These are phyloP conservation scores for Orthosia gracilis DNA, from an alignment of 2,888 invertebrate genomes.

Conservation along the genomic window DNA sequence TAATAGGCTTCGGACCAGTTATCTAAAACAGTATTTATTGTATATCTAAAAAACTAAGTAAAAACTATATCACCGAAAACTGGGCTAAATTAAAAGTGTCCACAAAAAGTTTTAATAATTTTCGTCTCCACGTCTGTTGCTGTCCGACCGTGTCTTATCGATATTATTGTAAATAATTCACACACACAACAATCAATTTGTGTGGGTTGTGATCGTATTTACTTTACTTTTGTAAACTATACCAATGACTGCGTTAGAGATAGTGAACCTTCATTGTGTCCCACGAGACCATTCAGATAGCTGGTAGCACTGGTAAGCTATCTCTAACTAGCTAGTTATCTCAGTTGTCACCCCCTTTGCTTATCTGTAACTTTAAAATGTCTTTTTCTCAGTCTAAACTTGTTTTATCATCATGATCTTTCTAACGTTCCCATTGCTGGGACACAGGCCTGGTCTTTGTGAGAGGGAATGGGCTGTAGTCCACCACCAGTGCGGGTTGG, in stretches of 20 bases:
- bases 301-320: not conserved
- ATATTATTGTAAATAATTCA: conserved; percentile 56
- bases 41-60: not conserved
- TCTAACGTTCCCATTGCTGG: too few relatives aligned
- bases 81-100: not conserved
- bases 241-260: not conserved
- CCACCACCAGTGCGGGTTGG: too few relatives aligned
- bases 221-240: conserved; percentile 25
- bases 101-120: not conserved
- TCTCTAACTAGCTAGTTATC: too few relatives aligned
- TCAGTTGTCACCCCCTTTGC: too few relatives aligned
- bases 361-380: not conserved
- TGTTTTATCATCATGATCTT: too few relatives aligned
- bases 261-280: not conserved
- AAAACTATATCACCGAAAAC: not conserved
- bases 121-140: conserved; percentile 38
- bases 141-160: conserved; percentile 50
- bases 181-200: conserved; percentile 23
- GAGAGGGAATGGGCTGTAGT: too few relatives aligned
- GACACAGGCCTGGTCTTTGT: too few relatives aligned
- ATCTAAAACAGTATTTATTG: not conserved
- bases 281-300: conserved; percentile 13
- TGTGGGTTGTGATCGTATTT: conserved; percentile 35
- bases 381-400: too few relatives aligned
- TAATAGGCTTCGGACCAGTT: not conserved